Percentiles rank a stretch among this genome's conserved stretches.
Conservation (phyloP, 2,888 invertebrate genomes). For the Latrodectus hesperus region DNA sequence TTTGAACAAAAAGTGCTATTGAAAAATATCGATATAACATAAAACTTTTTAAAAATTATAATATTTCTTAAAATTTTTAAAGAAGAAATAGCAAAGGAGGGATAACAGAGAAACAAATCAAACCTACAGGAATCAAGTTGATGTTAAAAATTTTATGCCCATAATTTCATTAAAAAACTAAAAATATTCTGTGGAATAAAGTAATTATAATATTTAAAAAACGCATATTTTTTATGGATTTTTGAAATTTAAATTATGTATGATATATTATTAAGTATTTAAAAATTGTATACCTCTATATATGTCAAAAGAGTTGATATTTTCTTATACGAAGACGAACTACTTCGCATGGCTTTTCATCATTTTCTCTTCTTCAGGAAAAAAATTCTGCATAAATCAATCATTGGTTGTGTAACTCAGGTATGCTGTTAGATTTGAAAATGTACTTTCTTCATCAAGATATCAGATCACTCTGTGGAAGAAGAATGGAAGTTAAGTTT, state of each 20-base stretch:
- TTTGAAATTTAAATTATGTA: not conserved
- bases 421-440: not conserved
- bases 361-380: not conserved
- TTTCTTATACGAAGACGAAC: constrained; percentile 28
- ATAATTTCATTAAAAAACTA: too few relatives aligned
- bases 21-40: too few relatives aligned
- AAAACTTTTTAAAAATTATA: too few relatives aligned
- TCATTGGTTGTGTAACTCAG: not conserved
- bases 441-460: not conserved
- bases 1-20: too few relatives aligned
- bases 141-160: too few relatives aligned
- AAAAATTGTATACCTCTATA: constrained; percentile 24
- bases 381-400: not conserved
- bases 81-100: too few relatives aligned
- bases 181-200: not conserved
- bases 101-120: too few relatives aligned
- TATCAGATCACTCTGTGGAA: not conserved
- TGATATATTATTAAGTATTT: not conserved
- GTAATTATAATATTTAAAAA: not conserved
- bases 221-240: not conserved
- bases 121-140: too few relatives aligned
- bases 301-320: constrained; percentile 30
- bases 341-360: constrained; percentile 8
- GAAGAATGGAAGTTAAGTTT: not conserved
- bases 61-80: too few relatives aligned